A percentile compares a stretch with the other conserved stretches of the same genome.
phyloP scores from a whole-genome alignment of 2,113 vertebrate genomes.

The Corythornis madagascariensis region DNA sequence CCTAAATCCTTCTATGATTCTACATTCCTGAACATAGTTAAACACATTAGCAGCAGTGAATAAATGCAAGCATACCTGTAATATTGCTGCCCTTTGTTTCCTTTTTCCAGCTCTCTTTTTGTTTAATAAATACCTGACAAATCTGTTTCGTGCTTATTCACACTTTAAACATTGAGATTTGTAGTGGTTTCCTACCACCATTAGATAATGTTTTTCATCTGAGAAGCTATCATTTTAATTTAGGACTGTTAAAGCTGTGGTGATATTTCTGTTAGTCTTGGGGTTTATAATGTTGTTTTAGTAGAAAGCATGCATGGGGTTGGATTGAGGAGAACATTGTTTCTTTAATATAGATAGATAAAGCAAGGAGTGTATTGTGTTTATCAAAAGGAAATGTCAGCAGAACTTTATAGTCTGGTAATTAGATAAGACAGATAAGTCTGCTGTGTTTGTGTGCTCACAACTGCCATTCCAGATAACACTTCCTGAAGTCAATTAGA shows the following conservation, averaged over 20 bases:
- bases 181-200: neutral
- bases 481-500: conserved; percentile 66
- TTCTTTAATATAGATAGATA: conserved; percentile 56
- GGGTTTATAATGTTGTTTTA: conserved; percentile 44
- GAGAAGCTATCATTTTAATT: conserved; percentile 30
- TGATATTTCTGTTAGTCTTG: conserved; percentile 43
- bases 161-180: conserved; percentile 13
- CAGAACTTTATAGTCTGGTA: conserved; percentile 69
- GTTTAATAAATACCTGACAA: neutral
- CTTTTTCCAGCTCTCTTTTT: neutral
- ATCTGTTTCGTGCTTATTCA: neutral
- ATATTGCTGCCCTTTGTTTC: neutral
- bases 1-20: neutral
- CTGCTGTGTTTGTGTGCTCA: conserved; percentile 57
- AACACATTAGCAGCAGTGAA: neutral
- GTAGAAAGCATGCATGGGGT: conserved; percentile 10
- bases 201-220: conserved; percentile 20
- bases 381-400: conserved; percentile 75
- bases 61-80: neutral
- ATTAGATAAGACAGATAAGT: conserved; percentile 70
- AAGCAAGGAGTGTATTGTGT: conserved; percentile 59
- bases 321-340: conserved; percentile 46
- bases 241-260: conserved; percentile 1
- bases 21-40: neutral
- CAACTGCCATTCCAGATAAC: conserved; percentile 64